Evolutionary conservation across 2,113 vertebrate species (phyloP).

Genomic region (Colistium nudipinnis): DNA sequence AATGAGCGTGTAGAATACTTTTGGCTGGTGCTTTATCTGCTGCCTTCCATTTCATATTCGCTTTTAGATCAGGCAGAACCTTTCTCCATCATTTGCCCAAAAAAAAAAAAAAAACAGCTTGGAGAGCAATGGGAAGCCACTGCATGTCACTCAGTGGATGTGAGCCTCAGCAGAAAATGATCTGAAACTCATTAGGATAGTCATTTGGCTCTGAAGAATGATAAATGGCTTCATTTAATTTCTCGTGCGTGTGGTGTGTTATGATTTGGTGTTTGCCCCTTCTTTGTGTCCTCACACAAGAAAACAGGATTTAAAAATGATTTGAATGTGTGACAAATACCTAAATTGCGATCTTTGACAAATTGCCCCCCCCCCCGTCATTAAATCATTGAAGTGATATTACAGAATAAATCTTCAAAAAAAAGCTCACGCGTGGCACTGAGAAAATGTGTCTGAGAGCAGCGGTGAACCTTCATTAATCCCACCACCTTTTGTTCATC

Average conservation of each 20-base stretch:
- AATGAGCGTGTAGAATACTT: conserved; percentile 46
- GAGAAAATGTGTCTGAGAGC: conserved; percentile 44
- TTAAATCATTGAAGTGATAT: conserved; percentile 29
- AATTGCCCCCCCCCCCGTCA: conserved; percentile 7
- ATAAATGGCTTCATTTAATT: conserved; percentile 20
- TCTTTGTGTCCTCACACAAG: conserved; percentile 7
- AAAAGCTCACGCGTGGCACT: conserved; percentile 18
- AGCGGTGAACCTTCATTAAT: conserved; percentile 61
- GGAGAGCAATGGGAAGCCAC: conserved; percentile 25
- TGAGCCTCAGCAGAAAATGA: conserved; percentile 30
- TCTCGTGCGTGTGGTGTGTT: not conserved
- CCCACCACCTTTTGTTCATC: conserved; percentile 69
- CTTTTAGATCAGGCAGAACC: conserved; percentile 63
- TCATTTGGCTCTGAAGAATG: conserved; percentile 32
- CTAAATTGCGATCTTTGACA: conserved; percentile 4
- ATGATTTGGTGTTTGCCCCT: conserved; percentile 11
- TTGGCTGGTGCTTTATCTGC: not conserved
- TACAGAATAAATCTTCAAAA: conserved; percentile 37
- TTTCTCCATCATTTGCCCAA: conserved; percentile 46
- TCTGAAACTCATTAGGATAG: conserved; percentile 10
- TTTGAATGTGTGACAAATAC: not conserved
- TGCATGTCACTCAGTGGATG: conserved; percentile 11
- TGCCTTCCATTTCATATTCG: conserved; percentile 20
- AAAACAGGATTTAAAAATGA: conserved; percentile 7
- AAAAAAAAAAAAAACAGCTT: conserved; percentile 24